phyloP scores from a whole-genome alignment of 2,113 vertebrate genomes.

The Lipophrys pholis region DNA sequence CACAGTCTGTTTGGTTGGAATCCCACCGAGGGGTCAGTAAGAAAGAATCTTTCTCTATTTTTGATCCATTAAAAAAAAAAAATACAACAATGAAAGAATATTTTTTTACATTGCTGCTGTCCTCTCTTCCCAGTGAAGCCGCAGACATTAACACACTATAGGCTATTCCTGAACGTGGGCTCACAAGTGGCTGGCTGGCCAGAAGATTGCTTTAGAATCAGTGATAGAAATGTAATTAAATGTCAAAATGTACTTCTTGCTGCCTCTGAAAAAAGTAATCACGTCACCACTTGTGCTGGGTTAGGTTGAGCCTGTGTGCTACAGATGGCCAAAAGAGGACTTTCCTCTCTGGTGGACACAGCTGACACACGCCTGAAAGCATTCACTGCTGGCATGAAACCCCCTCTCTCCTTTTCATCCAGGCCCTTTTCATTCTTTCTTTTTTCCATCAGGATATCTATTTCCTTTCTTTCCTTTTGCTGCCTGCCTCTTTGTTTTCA shows the following conservation, averaged over 20 bases:
- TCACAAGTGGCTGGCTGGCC: neutral
- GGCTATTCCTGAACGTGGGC: neutral
- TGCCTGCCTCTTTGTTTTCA: constrained; percentile 10
- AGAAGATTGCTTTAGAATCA: neutral
- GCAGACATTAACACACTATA: neutral
- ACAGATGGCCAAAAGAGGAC: constrained; percentile 1
- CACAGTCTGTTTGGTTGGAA: neutral
- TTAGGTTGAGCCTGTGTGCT: neutral
- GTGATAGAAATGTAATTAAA: neutral
- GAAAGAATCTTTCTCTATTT: neutral
- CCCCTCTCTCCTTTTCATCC: constrained; percentile 15
- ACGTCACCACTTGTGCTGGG: neutral
- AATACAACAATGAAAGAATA: too few species aligned
- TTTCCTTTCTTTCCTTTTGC: neutral
- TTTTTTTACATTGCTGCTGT: neutral
- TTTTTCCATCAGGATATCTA: neutral
- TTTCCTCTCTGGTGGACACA: constrained; percentile 28
- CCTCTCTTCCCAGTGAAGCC: neutral
- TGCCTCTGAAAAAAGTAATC: neutral
- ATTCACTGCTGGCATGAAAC: constrained; percentile 5
- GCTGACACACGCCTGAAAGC: constrained; percentile 27
- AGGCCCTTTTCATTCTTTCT: neutral
- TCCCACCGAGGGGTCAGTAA: neutral
- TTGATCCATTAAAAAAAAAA: too few species aligned
- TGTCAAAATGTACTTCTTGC: neutral